Conservation (phyloP, 2,888 invertebrate species). For the Ptychoptera contaminata region DNA sequence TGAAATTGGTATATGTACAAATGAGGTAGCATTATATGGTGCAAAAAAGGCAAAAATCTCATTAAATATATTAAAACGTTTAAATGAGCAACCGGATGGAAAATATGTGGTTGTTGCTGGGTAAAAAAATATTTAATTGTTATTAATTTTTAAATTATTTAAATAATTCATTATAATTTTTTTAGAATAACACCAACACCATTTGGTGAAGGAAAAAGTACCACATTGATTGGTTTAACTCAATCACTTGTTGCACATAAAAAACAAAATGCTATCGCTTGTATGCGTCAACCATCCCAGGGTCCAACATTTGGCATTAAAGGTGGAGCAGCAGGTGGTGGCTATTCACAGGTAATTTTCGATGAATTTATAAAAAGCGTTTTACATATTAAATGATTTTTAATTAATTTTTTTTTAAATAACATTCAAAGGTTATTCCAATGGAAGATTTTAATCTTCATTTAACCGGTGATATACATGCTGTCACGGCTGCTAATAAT, state of each 20-base stretch:
- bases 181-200: conserved; percentile 91
- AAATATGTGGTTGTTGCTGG: conserved; percentile 93
- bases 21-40: conserved; percentile 82
- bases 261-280: conserved; percentile 77
- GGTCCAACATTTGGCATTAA: conserved; percentile 99
- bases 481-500: conserved; percentile 96
- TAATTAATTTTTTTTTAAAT: not conserved
- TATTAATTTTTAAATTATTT: conserved; percentile 3
- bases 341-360: conserved; percentile 74
- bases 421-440: conserved; percentile 81
- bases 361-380: not conserved
- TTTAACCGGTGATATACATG: conserved; percentile 95
- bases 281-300: conserved; percentile 93
- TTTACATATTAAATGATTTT: not conserved
- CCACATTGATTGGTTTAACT: conserved; percentile 80
- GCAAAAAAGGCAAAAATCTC: conserved; percentile 89
- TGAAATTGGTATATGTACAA: conserved; percentile 67
- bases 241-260: conserved; percentile 83
- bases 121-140: conserved; percentile 33
- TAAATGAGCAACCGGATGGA: conserved; percentile 53
- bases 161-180: not conserved
- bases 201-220: conserved; percentile 97
- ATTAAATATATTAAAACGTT: conserved; percentile 60
- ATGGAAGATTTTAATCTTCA: conserved; percentile 99
- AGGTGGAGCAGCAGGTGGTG: conserved; percentile 97